phyloP scores from a whole-genome alignment of 1,140 invertebrate genomes.

The Centruroides sculpturatus region DNA sequence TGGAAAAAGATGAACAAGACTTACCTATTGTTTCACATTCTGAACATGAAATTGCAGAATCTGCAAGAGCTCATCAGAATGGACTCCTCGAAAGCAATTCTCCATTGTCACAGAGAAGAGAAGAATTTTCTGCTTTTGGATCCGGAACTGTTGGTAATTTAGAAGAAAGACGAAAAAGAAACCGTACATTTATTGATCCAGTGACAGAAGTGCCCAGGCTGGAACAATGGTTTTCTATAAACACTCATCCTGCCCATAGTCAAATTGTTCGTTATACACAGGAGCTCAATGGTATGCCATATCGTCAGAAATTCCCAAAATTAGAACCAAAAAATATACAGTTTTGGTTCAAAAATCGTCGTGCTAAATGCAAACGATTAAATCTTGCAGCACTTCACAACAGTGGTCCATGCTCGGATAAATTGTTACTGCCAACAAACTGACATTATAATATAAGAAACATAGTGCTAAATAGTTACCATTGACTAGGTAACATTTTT shows the following conservation, averaged over 20 bases:
- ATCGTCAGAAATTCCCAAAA: constrained; percentile 88
- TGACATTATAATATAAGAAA: too few species aligned
- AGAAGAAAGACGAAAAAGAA: constrained; percentile 35
- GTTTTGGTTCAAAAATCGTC: constrained; percentile 78
- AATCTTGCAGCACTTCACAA: constrained; percentile 43
- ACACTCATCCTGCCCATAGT: constrained; percentile 93
- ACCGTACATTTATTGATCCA: constrained; percentile 97
- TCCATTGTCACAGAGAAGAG: too few species aligned
- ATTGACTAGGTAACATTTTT: too few species aligned
- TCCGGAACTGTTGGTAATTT: background rate
- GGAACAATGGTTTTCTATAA: constrained; percentile 93
- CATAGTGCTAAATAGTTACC: too few species aligned
- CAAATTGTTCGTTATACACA: constrained; percentile 93
- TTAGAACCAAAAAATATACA: constrained; percentile 96
- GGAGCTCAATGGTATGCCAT: constrained; percentile 74
- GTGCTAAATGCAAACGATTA: constrained; percentile 84
- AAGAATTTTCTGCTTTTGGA: too few species aligned
- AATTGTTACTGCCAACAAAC: too few species aligned
- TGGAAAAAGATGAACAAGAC: constrained; percentile 1
- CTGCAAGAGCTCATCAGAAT: too few species aligned
- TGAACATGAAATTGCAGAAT: too few species aligned
- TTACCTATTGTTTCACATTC: too few species aligned
- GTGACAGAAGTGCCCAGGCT: constrained; percentile 91
- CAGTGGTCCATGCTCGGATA: too few species aligned
- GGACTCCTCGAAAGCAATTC: too few species aligned